Base-by-base conservation (phyloP, 64 coral and sea anemone species). In the Montipora cactus region DNA sequence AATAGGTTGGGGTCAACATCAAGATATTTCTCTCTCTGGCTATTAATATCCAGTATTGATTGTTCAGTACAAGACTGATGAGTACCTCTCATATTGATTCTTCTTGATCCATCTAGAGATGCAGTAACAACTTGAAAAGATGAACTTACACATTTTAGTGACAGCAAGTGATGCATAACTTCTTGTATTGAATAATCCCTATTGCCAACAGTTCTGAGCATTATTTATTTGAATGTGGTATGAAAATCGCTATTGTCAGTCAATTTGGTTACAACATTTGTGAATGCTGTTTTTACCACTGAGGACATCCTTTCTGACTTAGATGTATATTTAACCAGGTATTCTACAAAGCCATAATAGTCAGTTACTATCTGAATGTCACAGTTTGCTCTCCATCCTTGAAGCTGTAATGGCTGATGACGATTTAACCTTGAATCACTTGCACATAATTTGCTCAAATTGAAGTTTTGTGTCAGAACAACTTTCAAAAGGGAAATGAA, bases 181-280 rank as follows among this genome's bases (percentile, higher is more conserved):
- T 94, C 92, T 94, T 94, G 84, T 3, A 86, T 86, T 81, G 77
- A 89, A 47, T 75, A 94, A 76, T 88, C 78, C 82, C 92, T 4
- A 4, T 94, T 77, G 59, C 92, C 84, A 15, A 94, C 1, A 81
- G 47, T 82, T 89, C 81, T 94, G 48, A 94, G 89, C 78, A 94
- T 89, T 14, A 94, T 18, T 44, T 75, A 0, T 47, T 89, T 94
- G 44, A 77, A 75, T 74, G 50, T 23, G 28, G 89, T 94, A 7
- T 76, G 49, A 13, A 47, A 0, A 5, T 76, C 23, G 9, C 45
- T 76, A 7, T 76, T 28, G 7, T 12, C 44, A 46, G 10, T 28
- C 8, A 28, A 14, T 3, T 13, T 4, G 7, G 37, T 82, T n/a
- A 55, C 69, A 74, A 94, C 86, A 80, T 85, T 15, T 81, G 89